Percentiles rank a stretch among this genome's conserved stretches.
Evolutionary conservation across 2,113 vertebrate species (phyloP).

Genomic region (Calyptommatus sinebrachiatus): DNA sequence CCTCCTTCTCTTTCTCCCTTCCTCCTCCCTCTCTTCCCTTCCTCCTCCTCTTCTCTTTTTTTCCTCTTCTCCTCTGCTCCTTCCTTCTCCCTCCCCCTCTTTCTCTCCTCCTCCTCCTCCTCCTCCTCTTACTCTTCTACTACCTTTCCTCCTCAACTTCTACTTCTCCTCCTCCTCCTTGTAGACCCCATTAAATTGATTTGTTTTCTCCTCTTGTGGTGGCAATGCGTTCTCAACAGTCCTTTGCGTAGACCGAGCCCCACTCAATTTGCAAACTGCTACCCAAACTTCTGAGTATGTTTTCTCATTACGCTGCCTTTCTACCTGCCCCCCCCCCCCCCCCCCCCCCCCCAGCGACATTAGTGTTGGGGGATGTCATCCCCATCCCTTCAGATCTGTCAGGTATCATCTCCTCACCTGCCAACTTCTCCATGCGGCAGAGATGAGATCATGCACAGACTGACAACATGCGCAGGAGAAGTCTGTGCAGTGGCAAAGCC

Average conservation of each 20-base stretch:
- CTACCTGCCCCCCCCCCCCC: not conserved
- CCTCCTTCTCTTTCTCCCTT: too few species aligned
- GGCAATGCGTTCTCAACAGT: slow-evolving; percentile 18
- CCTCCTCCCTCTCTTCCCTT: too few species aligned
- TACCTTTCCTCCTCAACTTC: too few species aligned
- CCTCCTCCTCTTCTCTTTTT: too few species aligned
- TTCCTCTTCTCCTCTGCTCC: too few species aligned
- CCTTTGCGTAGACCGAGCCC: not conserved
- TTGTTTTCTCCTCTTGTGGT: slow-evolving; percentile 6
- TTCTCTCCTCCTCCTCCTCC: not conserved
- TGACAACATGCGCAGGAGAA: slow-evolving; percentile 68
- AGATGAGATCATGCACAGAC: slow-evolving; percentile 66
- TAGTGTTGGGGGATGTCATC: slow-evolving; percentile 54
- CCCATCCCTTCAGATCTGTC: slow-evolving; percentile 72
- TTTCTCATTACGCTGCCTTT: slow-evolving; percentile 51
- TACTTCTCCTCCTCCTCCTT: not conserved
- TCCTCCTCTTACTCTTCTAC: too few species aligned
- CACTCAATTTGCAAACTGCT: slow-evolving; percentile 33
- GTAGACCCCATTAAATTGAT: slow-evolving; percentile 2
- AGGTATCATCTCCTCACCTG: slow-evolving; percentile 73
- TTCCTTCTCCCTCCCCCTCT: too few species aligned
- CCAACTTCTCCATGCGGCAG: slow-evolving; percentile 59
- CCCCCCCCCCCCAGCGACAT: slow-evolving; percentile 31
- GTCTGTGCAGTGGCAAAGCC: slow-evolving; percentile 59
- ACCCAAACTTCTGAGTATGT: slow-evolving; percentile 38